Evolutionary conservation across 1,140 invertebrate genomes (phyloP), one percentile per base, ranked within the genome.

Genomic region (Penaeus indicus): DNA sequence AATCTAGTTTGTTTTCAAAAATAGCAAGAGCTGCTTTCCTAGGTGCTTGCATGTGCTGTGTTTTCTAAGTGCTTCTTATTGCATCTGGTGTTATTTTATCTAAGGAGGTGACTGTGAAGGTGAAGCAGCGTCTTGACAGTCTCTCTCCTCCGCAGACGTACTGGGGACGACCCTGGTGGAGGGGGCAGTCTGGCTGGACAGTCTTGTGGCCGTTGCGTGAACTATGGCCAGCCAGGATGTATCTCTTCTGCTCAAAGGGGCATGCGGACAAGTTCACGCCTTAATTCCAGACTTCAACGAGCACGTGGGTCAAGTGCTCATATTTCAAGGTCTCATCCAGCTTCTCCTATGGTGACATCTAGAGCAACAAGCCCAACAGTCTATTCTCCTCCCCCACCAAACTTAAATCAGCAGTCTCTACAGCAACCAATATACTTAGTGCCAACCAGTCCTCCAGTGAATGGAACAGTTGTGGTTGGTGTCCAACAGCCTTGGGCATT

Each of bases 121-220:
- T 79, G 84, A 80, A 62, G 86, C 78, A 60, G 47, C 79, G 64
- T 83, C 63, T 87, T 87, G 85, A 87, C 78, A 60, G 78, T 84
- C 78, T 88, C 86, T 88, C 86, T 84, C 86, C 81, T 69, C 67
- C 86, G 86, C 80, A 84, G 86, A 78, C 80, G 86, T 88, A 81
- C 69, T 72, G 86, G 80, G 60, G 69, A 84, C 80, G 86, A 84
- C 80, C 79, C 80, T 63, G 86, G 86, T 78, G 86, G 86, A 78
- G 86, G 86, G 79, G 85, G 77, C 60, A 79, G 61, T 79, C 79
- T 86, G 54, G 42, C 75, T 27, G 69, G 81, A 63, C 63, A 83
- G 69, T 63, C 80, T 62, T 88, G 86, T 88, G 80, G 80, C 25
- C 80, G 81, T 78, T 88, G 86, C 75, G 67, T 78, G 60, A 83